phyloP scores from a whole-genome alignment of 2,113 vertebrate species.

The Psittacula cyanocephala region DNA sequence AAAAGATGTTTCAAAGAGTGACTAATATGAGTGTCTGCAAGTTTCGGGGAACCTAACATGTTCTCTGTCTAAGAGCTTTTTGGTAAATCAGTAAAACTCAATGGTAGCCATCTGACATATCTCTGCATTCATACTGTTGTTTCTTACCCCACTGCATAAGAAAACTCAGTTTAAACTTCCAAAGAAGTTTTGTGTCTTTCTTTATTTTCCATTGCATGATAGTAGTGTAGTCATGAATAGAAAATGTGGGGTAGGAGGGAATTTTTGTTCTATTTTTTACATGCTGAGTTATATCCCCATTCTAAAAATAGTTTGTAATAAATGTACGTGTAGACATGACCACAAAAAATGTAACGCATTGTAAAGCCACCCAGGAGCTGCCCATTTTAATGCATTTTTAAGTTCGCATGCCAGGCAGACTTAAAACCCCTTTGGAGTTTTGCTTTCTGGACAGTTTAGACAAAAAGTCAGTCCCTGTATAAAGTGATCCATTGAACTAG shows the following conservation, averaged over 20 bases:
- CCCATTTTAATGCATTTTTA: background rate
- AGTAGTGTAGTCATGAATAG: background rate
- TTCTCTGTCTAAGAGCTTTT: constrained; percentile 27
- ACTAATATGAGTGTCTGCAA: background rate
- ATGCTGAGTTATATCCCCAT: background rate
- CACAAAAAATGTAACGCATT: background rate
- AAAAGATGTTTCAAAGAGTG: background rate
- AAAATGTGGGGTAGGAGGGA: background rate
- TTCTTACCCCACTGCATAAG: background rate
- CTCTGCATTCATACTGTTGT: background rate
- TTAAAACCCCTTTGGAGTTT: background rate
- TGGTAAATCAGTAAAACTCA: constrained; percentile 1
- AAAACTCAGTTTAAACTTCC: constrained; percentile 1
- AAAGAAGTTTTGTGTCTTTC: background rate
- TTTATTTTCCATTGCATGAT: background rate
- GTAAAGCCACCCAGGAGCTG: background rate
- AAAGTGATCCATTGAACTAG: background rate
- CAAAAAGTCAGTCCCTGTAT: background rate
- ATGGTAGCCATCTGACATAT: constrained; percentile 26
- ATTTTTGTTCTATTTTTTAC: background rate
- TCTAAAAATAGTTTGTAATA: background rate
- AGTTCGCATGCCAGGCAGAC: background rate
- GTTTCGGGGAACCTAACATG: background rate
- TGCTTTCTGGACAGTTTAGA: background rate
- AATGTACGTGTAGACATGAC: background rate